Percentiles rank a stretch among this genome's conserved stretches.
phyloP scores from a whole-genome alignment of 2,888 invertebrate species.

The Leptinotarsa peninsularis region DNA sequence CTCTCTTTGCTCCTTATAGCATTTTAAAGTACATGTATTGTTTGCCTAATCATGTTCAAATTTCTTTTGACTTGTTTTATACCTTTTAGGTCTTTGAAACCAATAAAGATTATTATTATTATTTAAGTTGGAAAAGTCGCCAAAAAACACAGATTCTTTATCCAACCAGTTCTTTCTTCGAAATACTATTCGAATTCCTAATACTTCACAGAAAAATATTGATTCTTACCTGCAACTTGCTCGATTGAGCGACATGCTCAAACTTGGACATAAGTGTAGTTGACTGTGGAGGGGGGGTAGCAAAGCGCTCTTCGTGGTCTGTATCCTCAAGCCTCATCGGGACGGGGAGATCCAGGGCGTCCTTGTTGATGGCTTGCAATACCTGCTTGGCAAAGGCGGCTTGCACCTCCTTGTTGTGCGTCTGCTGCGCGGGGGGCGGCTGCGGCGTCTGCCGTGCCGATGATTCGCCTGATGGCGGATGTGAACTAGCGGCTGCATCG shows the following conservation, averaged over 20 bases:
- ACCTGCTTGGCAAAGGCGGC: conserved; percentile 63
- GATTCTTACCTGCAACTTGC: conserved; percentile 62
- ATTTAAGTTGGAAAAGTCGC: no score
- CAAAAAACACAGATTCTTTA: no score
- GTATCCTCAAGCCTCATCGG: no score
- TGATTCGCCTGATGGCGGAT: conserved; percentile 66
- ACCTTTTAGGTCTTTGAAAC: no score
- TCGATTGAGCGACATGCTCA: conserved; percentile 60
- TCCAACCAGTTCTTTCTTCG: no score
- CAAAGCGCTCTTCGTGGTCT: not conserved
- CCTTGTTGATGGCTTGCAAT: conserved; percentile 54
- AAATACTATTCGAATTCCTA: no score
- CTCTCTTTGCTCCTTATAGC: no score
- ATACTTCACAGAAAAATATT: not conserved
- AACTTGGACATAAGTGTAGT: conserved; percentile 43
- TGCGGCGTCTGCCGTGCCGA: conserved; percentile 69
- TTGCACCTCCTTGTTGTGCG: conserved; percentile 59
- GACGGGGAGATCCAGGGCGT: conserved; percentile 32
- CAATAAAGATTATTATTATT: no score
- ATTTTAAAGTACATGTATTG: no score
- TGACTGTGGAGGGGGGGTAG: conserved; percentile 2
- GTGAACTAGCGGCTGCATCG: conserved; percentile 52
- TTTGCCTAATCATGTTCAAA: no score
- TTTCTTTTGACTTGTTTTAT: no score
- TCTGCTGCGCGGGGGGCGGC: conserved; percentile 54